Conservation (phyloP, 2,797 vertebrate genomes). For the Megaceryle alcyon region DNA sequence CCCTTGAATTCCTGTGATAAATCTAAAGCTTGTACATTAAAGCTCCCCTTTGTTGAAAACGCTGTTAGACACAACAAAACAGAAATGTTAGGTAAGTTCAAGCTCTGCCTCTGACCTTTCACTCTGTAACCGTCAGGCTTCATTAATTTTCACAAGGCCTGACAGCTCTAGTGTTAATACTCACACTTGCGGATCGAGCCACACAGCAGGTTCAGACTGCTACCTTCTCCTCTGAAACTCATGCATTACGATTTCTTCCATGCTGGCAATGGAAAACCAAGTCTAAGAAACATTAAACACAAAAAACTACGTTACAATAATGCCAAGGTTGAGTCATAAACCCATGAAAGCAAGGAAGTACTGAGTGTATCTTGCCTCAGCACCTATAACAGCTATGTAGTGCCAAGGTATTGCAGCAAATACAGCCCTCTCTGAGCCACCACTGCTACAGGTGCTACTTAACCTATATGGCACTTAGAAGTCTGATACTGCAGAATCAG, state of each 20-base stretch:
- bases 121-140: slow-evolving; percentile 81
- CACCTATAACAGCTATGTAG: accelerated
- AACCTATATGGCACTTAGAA: not conserved
- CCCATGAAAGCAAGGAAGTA: slow-evolving; percentile 72
- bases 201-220: slow-evolving; percentile 82
- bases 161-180: slow-evolving; percentile 81
- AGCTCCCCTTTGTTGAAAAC: slow-evolving; percentile 75
- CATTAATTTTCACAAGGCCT: slow-evolving; percentile 83
- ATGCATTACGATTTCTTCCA: slow-evolving; percentile 83
- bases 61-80: slow-evolving; percentile 78
- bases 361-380: not conserved
- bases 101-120: slow-evolving; percentile 81
- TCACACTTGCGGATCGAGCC: slow-evolving; percentile 85
- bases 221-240: slow-evolving; percentile 84
- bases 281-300: slow-evolving; percentile 86
- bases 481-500: not conserved
- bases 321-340: slow-evolving; percentile 67
- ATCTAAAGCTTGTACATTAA: slow-evolving; percentile 68
- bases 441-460: not conserved
- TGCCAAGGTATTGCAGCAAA: not conserved
- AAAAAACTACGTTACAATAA: slow-evolving; percentile 83
- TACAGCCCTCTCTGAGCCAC: not conserved
- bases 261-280: slow-evolving; percentile 84
- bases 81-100: slow-evolving; percentile 76
- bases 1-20: slow-evolving; percentile 66